Base-by-base conservation (phyloP, 2,888 invertebrate genomes). In the Polymixis flavicincta region DNA sequence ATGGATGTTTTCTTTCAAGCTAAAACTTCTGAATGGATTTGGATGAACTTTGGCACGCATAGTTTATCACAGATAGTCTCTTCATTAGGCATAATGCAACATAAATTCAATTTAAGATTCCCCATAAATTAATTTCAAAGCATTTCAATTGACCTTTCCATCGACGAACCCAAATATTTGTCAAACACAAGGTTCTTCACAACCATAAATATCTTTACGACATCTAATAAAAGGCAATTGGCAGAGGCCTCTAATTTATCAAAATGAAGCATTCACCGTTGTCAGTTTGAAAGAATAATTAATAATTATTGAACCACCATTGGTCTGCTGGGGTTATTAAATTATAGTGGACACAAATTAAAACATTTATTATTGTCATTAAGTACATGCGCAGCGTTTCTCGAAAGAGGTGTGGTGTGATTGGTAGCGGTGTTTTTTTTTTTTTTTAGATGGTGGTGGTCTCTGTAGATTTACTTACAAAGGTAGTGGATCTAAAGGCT, bases 321-420 rank as follows among this genome's bases (percentile, higher is more conserved):
- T 78, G 77, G 70, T 67, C 52, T 13, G 72, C 4, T 14, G 71
- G 59, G 67, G 60, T 90, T 91, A 92, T 92, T 92, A 91, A 93
- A 92, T 93, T 92, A 94, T 93, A 90, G 91, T 92, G 86, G 89
- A 91, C 91, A 91, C 85, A 91, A 92, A 93, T 93, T 93, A 90
- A 93, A 92, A 92, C 90, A 92, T 93, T 66, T 66, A 78, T 77
- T 50, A 19, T 32, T 57, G 71, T 64, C 50, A 32, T 76, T 63
- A 76, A 7, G 59, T 66, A 76, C 61, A 37, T 55, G 37, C n/a
- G 17, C 48, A 69, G 28, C 14, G n/a, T 69, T 76, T 70, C 8
- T 50, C 50, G 28, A 55, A 70, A 25, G 48, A 61, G 68, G 42
- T 69, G 70, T 63, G 59, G 48, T 61, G 48, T 61, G n/a, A 69